Conservation (phyloP, 2,888 invertebrate genomes). For the Leptodirus hochenwartii region DNA sequence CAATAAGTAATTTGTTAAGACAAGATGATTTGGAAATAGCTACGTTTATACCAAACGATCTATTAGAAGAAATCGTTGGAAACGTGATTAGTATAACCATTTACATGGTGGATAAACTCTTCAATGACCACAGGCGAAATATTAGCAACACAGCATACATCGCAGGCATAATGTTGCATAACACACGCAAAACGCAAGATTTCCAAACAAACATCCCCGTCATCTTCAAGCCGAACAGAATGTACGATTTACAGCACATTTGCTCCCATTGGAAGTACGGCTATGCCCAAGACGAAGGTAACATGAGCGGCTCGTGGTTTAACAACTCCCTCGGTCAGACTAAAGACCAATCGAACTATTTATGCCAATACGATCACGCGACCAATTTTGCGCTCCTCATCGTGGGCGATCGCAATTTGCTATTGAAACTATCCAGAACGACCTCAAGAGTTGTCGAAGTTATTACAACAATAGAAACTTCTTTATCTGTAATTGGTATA, state of each 20-base stretch:
- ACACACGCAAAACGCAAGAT: too few relatives aligned
- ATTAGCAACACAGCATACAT: conserved; percentile 24
- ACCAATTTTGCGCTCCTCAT: conserved; percentile 40
- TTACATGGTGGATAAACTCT: conserved; percentile 13
- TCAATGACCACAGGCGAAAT: conserved; percentile 10
- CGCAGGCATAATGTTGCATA: conserved; percentile 37
- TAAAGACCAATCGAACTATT: conserved; percentile 28
- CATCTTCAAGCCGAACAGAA: conserved; percentile 26
- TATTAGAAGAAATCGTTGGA: conserved; percentile 12
- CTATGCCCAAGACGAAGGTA: conserved; percentile 12
- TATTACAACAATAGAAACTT: conserved; percentile 33
- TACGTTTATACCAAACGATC: conserved; percentile 11
- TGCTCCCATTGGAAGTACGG: conserved; percentile 34
- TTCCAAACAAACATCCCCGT: too few relatives aligned
- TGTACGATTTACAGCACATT: conserved; percentile 19
- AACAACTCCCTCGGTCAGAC: too few relatives aligned
- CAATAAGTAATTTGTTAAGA: too few relatives aligned
- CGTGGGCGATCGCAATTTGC: conserved; percentile 16
- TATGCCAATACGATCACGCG: conserved; percentile 35
- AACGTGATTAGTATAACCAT: conserved; percentile 13
- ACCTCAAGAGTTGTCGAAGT: conserved; percentile 22
- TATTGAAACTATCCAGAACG: too few relatives aligned
- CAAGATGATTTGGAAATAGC: conserved; percentile 9
- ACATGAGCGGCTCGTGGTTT: too few relatives aligned
- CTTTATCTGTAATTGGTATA: conserved; percentile 32